A percentile compares a stretch with the other conserved stretches of the same genome.
These are phyloP conservation scores for Rhinella marina DNA, from an alignment of 2,797 vertebrate species.

Conservation along the genomic window DNA sequence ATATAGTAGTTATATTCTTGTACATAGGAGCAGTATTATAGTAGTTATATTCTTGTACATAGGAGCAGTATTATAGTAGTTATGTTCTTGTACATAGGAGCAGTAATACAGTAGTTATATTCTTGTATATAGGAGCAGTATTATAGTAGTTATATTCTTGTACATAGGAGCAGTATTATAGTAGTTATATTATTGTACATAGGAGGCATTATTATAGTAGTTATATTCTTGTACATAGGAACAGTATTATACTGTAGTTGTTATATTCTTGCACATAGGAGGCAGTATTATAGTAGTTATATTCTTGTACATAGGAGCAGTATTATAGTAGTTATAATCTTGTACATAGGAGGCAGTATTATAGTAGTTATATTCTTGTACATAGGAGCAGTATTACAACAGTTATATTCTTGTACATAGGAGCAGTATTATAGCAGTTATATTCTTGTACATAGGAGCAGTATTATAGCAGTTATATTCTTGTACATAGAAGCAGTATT, in stretches of 20 bases:
- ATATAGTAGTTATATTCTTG: slow-evolving; percentile 3
- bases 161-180: slow-evolving; percentile 2
- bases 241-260: slow-evolving; percentile 3
- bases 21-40: neutral
- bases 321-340: slow-evolving; percentile 1
- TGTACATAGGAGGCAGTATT: neutral
- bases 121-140: slow-evolving; percentile 1
- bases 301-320: neutral
- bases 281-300: slow-evolving; percentile 3
- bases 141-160: slow-evolving; percentile 19
- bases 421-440: neutral
- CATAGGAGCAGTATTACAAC: neutral
- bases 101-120: neutral
- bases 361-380: slow-evolving; percentile 6
- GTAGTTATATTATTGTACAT: slow-evolving; percentile 5
- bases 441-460: neutral
- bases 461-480: neutral
- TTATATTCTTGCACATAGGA: neutral
- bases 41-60: neutral
- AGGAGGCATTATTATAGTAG: slow-evolving; percentile 5
- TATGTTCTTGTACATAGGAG: neutral
- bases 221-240: neutral
- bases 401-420: neutral
- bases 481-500: slow-evolving; percentile 2
- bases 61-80: slow-evolving; percentile 5